A percentile compares a stretch with the other conserved stretches of the same genome.
These are phyloP conservation scores for Naja naja DNA, from an alignment of 2,113 vertebrate genomes.

Conservation along the genomic window DNA sequence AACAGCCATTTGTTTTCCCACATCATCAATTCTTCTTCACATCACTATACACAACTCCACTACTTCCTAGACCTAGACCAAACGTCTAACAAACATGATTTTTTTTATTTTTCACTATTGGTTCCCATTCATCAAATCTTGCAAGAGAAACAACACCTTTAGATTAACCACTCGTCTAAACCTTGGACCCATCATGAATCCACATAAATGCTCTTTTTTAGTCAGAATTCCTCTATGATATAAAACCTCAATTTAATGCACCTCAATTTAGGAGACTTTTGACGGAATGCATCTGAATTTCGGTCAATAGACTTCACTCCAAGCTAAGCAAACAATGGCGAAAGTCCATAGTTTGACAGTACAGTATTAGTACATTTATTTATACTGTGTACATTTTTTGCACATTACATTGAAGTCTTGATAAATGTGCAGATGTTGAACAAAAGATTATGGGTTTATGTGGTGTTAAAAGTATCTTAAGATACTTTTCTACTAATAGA, in stretches of 20 bases:
- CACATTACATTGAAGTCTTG: not conserved
- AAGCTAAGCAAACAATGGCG: not conserved
- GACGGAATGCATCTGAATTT: not conserved
- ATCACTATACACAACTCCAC: not conserved
- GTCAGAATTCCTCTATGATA: not conserved
- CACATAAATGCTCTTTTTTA: not conserved
- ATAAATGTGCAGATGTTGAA: not conserved
- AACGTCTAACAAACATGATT: not conserved
- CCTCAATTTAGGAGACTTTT: not conserved
- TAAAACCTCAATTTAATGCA: not conserved
- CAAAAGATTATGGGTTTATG: not conserved
- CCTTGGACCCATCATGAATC: not conserved
- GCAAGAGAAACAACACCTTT: not conserved
- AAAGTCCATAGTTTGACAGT: not conserved
- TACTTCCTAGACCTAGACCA: not conserved
- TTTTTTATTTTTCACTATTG: not conserved
- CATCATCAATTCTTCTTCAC: not conserved
- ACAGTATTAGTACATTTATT: not conserved
- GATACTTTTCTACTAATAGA: not conserved
- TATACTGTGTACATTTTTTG: not conserved
- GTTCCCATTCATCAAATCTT: not conserved
- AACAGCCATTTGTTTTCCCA: not conserved
- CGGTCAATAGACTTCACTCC: not conserved
- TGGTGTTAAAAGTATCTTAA: not conserved
- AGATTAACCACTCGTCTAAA: not conserved